These are phyloP conservation scores for Poecilus cupreus DNA, from an alignment of 2,888 invertebrate species.

Conservation along the genomic window DNA sequence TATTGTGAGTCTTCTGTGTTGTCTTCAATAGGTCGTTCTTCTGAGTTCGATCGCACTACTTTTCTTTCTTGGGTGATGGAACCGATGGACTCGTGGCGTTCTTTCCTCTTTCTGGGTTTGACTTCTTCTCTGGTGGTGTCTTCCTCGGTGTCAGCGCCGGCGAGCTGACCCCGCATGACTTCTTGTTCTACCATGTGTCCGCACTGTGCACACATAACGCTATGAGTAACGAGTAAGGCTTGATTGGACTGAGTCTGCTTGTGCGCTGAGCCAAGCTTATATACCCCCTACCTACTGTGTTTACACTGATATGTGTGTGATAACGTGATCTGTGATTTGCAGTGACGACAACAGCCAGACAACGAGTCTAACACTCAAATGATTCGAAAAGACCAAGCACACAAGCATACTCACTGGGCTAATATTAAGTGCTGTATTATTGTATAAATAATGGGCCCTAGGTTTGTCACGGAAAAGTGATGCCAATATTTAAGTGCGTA, in stretches of 20 bases:
- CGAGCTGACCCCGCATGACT: conserved; percentile 66
- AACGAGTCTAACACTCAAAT: not conserved
- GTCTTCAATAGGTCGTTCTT: conserved; percentile 74
- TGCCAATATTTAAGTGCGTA: too few relatives aligned
- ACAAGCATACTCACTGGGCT: not conserved
- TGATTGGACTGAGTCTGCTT: not conserved
- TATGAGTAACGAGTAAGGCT: not conserved
- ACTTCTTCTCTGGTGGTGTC: conserved; percentile 64
- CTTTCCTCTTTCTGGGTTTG: conserved; percentile 78
- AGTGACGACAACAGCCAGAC: not conserved
- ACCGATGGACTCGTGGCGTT: conserved; percentile 78
- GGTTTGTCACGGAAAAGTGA: too few relatives aligned
- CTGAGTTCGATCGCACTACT: conserved; percentile 78
- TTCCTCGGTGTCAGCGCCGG: conserved; percentile 60
- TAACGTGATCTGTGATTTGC: not conserved
- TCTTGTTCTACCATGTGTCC: conserved; percentile 67
- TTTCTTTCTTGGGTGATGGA: conserved; percentile 77
- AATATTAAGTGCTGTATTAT: too few relatives aligned
- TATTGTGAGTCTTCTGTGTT: conserved; percentile 66
- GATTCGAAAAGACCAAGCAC: not conserved
- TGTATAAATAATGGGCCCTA: too few relatives aligned
- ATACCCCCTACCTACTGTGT: not conserved
- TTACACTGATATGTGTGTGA: not conserved
- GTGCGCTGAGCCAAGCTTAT: not conserved
- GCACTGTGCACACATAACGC: conserved; percentile 63